These are phyloP conservation scores for Diorhabda elongata DNA, from an alignment of 1,140 invertebrate species.

Conservation along the genomic window DNA sequence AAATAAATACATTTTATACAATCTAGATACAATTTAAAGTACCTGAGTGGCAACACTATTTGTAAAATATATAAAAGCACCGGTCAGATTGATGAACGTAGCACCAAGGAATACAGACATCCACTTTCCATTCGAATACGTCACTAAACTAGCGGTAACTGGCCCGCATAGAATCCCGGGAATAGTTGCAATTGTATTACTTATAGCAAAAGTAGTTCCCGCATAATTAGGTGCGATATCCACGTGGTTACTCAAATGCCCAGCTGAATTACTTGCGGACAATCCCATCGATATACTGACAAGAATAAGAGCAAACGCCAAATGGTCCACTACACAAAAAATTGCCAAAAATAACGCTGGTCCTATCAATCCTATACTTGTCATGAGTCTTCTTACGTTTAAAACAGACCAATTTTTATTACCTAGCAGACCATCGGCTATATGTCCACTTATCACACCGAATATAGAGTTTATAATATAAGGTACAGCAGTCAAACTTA, in stretches of 20 bases:
- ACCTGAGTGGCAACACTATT: slow-evolving; percentile 71
- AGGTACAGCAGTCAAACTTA: slow-evolving; percentile 74
- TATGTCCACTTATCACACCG: slow-evolving; percentile 70
- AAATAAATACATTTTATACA: slow-evolving; percentile 10
- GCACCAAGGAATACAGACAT: slow-evolving; percentile 73
- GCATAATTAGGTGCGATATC: slow-evolving; percentile 78
- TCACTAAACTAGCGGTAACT: slow-evolving; percentile 71
- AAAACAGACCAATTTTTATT: slow-evolving; percentile 66
- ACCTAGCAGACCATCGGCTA: slow-evolving; percentile 62
- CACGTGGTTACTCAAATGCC: slow-evolving; percentile 76
- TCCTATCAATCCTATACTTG: slow-evolving; percentile 69
- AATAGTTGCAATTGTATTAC: slow-evolving; percentile 75
- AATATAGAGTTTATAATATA: slow-evolving; percentile 73
- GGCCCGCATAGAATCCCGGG: slow-evolving; percentile 77
- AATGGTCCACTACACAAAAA: slow-evolving; percentile 70
- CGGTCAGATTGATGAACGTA: slow-evolving; percentile 71
- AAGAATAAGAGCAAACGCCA: slow-evolving; percentile 68
- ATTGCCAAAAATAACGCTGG: slow-evolving; percentile 69
- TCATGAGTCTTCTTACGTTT: slow-evolving; percentile 72
- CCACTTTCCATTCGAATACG: slow-evolving; percentile 68
- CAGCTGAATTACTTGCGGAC: slow-evolving; percentile 74
- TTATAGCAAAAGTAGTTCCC: slow-evolving; percentile 75
- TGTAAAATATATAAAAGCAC: slow-evolving; percentile 70
- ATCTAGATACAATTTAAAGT: slow-evolving; percentile 46
- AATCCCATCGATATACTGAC: slow-evolving; percentile 75